Conservation (phyloP, 2,888 invertebrate genomes). For the Limnephilus auricula region DNA sequence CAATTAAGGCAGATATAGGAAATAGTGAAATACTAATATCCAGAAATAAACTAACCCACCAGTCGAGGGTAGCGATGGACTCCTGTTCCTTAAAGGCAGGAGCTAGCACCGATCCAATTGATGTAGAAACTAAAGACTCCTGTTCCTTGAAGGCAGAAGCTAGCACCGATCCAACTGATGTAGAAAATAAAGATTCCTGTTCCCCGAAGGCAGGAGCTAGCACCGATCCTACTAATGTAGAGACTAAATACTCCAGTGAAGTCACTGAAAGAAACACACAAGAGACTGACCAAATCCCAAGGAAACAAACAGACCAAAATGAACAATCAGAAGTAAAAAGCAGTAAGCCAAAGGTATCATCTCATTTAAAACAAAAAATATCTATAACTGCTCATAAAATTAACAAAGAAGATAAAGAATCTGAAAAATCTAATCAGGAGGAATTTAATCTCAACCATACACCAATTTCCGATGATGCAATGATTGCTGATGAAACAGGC, state of each 20-base stretch:
- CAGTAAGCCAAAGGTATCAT: not conserved
- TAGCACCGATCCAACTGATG: no score
- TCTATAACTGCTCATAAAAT: not conserved
- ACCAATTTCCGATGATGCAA: not conserved
- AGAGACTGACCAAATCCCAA: not conserved
- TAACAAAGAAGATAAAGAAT: not conserved
- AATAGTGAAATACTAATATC: slow-evolving; percentile 2
- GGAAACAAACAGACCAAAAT: not conserved
- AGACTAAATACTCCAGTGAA: not conserved
- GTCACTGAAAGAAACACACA: not conserved
- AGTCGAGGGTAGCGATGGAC: no score
- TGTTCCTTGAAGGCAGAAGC: no score
- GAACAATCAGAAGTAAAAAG: not conserved
- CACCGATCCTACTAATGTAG: not conserved
- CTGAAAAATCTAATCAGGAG: not conserved
- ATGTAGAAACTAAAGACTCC: no score
- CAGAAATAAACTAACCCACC: not conserved
- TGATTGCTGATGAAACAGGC: not conserved
- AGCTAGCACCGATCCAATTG: no score
- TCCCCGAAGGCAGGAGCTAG: not conserved
- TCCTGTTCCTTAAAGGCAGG: no score
- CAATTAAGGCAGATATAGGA: slow-evolving; percentile 6
- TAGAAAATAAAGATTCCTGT: not conserved
- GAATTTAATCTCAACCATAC: not conserved
- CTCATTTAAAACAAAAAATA: not conserved